Conservation (phyloP, 2,888 invertebrate species). For the Pilophorus perplexus region DNA sequence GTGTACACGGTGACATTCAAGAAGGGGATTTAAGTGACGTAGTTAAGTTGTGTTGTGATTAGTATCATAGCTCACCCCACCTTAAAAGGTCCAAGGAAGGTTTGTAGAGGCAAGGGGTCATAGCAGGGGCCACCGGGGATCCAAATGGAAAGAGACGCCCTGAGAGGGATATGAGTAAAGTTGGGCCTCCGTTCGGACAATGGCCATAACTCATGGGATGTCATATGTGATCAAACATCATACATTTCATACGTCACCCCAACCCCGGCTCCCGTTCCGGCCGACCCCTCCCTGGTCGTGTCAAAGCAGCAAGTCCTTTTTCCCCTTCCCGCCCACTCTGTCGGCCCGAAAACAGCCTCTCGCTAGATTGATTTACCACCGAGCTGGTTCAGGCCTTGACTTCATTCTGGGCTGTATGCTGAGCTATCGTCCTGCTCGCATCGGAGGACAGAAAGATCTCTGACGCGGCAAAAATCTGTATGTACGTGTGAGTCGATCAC, state of each 20-base stretch:
- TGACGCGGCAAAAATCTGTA: no score
- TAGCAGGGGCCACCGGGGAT: background rate
- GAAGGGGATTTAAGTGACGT: background rate
- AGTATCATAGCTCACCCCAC: background rate
- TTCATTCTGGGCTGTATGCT: no score
- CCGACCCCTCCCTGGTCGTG: background rate
- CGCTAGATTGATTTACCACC: no score
- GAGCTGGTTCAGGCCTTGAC: no score
- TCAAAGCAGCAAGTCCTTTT: background rate
- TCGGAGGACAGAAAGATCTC: no score
- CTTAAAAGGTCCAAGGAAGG: background rate
- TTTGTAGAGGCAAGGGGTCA: background rate
- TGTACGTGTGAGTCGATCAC: no score
- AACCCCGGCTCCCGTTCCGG: conserved; percentile 5
- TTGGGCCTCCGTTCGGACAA: conserved; percentile 28
- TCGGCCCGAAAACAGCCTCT: background rate
- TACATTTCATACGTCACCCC: conserved; percentile 29
- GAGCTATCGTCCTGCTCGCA: no score
- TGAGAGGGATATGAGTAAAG: conserved; percentile 23
- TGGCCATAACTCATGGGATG: conserved; percentile 38
- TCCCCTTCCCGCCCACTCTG: background rate
- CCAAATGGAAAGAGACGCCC: conserved; percentile 25
- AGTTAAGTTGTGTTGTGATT: conserved; percentile 23
- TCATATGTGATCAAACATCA: conserved; percentile 36
- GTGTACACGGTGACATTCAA: background rate